A percentile compares a stretch with the other conserved stretches of the same genome.
Evolutionary conservation across 2,113 vertebrate species (phyloP).

Genomic region (Platysternon megacephalum): DNA sequence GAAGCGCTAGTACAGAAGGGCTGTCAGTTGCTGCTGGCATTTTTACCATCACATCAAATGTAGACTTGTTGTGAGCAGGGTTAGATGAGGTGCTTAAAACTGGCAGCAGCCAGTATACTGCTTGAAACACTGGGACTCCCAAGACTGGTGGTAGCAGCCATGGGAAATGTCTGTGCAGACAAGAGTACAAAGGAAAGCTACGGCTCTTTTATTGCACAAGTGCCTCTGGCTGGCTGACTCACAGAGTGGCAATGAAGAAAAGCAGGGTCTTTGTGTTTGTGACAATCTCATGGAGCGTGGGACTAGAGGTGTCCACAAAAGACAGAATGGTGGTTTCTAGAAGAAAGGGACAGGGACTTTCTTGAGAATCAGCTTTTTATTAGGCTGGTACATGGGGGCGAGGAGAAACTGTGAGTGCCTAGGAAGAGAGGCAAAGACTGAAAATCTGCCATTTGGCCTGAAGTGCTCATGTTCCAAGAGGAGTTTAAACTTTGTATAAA

Average conservation of each 20-base stretch:
- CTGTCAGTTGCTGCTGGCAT: not conserved
- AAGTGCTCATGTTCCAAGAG: too few relatives aligned
- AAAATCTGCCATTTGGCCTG: not conserved
- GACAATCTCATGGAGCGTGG: accelerated
- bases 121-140: not conserved
- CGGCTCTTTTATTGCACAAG: accelerated
- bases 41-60: accelerated
- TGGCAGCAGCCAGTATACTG: not conserved
- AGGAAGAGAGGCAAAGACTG: accelerated
- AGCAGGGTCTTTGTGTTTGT: not conserved
- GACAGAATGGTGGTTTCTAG: not conserved
- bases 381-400: not conserved
- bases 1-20: not conserved
- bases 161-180: not conserved
- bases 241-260: accelerated
- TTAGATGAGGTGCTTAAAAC: not conserved
- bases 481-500: not conserved
- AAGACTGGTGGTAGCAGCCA: not conserved
- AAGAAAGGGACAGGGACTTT: not conserved
- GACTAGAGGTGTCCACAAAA: accelerated
- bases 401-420: accelerated
- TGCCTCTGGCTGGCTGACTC: not conserved
- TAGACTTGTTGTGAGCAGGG: not conserved
- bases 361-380: accelerated
- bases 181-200: not conserved